These are phyloP conservation scores for Leptopilina clavipes DNA, from an alignment of 1,140 invertebrate species.

Conservation along the genomic window DNA sequence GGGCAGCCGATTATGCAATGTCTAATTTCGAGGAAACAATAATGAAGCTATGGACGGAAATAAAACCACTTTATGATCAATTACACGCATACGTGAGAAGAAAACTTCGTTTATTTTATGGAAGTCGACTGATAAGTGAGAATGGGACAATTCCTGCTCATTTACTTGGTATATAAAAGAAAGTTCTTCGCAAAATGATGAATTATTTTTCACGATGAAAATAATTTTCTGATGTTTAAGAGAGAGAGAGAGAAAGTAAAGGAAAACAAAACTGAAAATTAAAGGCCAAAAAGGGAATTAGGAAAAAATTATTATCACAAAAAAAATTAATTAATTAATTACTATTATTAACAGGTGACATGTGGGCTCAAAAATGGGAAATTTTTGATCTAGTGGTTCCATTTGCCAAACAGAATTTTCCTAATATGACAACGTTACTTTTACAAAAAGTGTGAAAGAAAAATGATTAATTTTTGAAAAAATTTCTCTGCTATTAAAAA, in stretches of 20 bases:
- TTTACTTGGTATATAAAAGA: slow-evolving; percentile 80
- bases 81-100: slow-evolving; percentile 92
- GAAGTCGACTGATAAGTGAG: slow-evolving; percentile 84
- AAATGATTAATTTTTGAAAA: slow-evolving; percentile 34
- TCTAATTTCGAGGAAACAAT: slow-evolving; percentile 83
- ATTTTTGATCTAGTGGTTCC: slow-evolving; percentile 88
- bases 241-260: too few relatives aligned
- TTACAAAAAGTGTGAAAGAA: slow-evolving; percentile 79
- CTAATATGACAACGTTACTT: slow-evolving; percentile 91
- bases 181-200: not conserved
- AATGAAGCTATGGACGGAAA: slow-evolving; percentile 87
- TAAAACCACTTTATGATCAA: slow-evolving; percentile 90
- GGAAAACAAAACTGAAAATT: too few relatives aligned
- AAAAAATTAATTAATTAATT: too few relatives aligned
- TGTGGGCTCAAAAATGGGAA: slow-evolving; percentile 93
- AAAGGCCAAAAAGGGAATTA: too few relatives aligned
- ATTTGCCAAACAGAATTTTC: slow-evolving; percentile 88
- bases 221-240: too few relatives aligned
- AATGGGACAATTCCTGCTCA: slow-evolving; percentile 93
- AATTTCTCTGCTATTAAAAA: too few relatives aligned
- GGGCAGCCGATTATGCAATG: slow-evolving; percentile 89
- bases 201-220: not conserved
- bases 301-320: too few relatives aligned
- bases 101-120: slow-evolving; percentile 87
- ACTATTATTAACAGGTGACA: slow-evolving; percentile 77